phyloP scores from a whole-genome alignment of 2,113 vertebrate species.

The Oceanodroma tethys region DNA sequence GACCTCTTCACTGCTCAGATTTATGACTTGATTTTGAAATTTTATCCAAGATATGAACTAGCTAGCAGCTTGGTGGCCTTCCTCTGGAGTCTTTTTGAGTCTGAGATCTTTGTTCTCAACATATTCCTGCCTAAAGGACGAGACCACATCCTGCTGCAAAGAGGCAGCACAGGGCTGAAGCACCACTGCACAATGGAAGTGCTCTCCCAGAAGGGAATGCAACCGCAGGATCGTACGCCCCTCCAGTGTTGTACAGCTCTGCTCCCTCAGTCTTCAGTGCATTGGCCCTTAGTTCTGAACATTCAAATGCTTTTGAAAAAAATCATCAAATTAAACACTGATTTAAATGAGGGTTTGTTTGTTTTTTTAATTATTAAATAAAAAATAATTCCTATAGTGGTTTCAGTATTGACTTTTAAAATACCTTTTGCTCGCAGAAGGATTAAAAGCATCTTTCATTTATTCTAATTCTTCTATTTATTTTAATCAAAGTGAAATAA shows the following conservation, averaged over 20 bases:
- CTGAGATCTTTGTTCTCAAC: neutral
- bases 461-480: conserved; percentile 27
- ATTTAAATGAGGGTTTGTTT: neutral
- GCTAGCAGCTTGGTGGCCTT: neutral
- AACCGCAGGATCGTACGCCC: neutral
- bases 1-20: neutral
- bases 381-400: neutral
- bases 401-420: conserved; percentile 50
- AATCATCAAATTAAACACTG: neutral
- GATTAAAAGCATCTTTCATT: neutral
- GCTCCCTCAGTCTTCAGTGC: neutral
- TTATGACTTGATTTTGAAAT: neutral
- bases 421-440: neutral
- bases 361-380: neutral
- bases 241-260: neutral
- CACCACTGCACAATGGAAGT: neutral
- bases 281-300: neutral
- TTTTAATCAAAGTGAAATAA: conserved; percentile 13
- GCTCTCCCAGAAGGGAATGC: neutral
- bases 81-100: neutral
- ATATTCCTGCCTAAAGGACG: neutral
- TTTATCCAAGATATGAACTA: neutral
- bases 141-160: neutral
- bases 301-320: neutral
- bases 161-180: neutral